Conservation (phyloP, 2,113 vertebrate genomes). For the Psilopsiagon aurifrons region DNA sequence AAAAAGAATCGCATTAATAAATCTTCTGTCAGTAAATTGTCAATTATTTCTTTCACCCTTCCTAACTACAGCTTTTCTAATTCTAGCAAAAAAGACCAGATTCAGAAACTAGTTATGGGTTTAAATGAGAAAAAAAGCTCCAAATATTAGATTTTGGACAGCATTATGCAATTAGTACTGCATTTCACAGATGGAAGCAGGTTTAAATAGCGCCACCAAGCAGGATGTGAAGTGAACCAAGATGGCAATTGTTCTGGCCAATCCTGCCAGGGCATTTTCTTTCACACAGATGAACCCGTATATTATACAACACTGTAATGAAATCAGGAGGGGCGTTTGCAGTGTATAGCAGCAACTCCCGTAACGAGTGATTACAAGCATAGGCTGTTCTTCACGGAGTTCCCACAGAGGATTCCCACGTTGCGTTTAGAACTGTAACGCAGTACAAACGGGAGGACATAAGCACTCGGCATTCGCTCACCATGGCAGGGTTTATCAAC, state of each 20-base stretch:
- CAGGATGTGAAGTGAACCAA: not conserved
- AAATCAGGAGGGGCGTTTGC: not conserved
- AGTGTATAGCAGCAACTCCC: rapidly evolving
- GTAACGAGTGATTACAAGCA: not conserved
- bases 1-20: not conserved
- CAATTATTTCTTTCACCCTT: not conserved
- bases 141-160: not conserved
- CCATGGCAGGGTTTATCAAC: constrained; percentile 87
- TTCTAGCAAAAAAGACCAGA: not conserved
- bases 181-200: not conserved
- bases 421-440: not conserved
- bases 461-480: constrained; percentile 57
- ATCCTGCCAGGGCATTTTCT: not conserved
- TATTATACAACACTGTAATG: rapidly evolving
- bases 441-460: rapidly evolving
- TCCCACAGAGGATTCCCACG: not conserved
- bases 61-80: not conserved
- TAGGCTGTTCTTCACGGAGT: rapidly evolving
- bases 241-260: not conserved
- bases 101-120: not conserved
- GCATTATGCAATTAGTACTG: not conserved
- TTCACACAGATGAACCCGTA: rapidly evolving
- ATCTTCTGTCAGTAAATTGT: not conserved
- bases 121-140: not conserved
- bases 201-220: not conserved